phyloP scores from a whole-genome alignment of 2,113 vertebrate species.

The Hippocampus comes region DNA sequence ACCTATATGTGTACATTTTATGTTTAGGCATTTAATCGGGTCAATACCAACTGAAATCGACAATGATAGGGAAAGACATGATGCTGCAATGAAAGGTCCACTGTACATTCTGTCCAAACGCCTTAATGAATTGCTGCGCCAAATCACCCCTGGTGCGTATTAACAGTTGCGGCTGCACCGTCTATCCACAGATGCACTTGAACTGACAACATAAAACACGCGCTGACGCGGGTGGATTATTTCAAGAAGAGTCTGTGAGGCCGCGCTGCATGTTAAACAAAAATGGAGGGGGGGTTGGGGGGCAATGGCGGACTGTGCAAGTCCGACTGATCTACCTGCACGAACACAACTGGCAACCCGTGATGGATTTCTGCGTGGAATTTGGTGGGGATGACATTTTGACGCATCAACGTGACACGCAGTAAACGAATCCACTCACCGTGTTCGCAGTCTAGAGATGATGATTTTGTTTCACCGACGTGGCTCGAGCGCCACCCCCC shows the following conservation, averaged over 20 bases:
- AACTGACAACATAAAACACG: constrained; percentile 28
- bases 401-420: constrained; percentile 29
- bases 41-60: neutral
- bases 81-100: neutral
- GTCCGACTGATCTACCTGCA: constrained; percentile 65
- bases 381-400: constrained; percentile 14
- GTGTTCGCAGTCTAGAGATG: constrained; percentile 54
- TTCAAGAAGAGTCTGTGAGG: constrained; percentile 16
- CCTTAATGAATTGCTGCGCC: constrained; percentile 47
- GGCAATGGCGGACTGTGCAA: constrained; percentile 68
- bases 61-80: neutral
- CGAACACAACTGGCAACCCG: constrained; percentile 37
- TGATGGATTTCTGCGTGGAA: constrained; percentile 29
- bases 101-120: constrained; percentile 3
- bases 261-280: constrained; percentile 44
- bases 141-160: constrained; percentile 34
- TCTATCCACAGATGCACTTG: constrained; percentile 21
- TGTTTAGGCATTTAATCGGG: too few relatives aligned
- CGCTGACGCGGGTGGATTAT: constrained; percentile 21
- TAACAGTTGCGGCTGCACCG: constrained; percentile 33
- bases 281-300: neutral
- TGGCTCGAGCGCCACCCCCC: constrained; percentile 66
- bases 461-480: constrained; percentile 53
- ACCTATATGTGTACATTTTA: too few relatives aligned
- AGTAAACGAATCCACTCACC: constrained; percentile 63